Conservation (phyloP, 2,797 vertebrate genomes). For the Merluccius polli region DNA sequence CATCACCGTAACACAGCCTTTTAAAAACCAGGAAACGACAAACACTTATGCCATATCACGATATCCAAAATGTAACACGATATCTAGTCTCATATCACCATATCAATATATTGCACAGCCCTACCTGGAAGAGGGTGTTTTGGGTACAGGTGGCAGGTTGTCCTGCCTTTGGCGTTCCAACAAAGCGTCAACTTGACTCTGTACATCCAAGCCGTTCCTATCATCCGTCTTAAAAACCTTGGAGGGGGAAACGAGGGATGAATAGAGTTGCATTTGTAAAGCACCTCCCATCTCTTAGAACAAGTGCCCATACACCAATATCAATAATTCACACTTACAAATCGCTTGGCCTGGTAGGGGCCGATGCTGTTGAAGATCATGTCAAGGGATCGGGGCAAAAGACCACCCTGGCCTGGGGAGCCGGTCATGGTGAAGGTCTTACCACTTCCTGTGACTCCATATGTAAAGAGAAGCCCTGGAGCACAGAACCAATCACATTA, state of each 20-base stretch:
- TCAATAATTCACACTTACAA: constrained; percentile 73
- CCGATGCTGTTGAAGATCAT: constrained; percentile 95
- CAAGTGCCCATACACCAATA: neutral
- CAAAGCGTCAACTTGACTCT: constrained; percentile 88
- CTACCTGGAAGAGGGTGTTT: constrained; percentile 81
- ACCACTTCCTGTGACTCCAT: constrained; percentile 94
- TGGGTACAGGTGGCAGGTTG: constrained; percentile 67
- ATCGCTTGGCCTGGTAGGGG: constrained; percentile 90
- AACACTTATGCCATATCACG: too few relatives aligned
- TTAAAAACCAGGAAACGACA: too few relatives aligned
- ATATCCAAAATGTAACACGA: too few relatives aligned
- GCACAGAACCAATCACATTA: constrained; percentile 9
- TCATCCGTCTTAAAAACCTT: constrained; percentile 95
- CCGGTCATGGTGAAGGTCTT: constrained; percentile 97
- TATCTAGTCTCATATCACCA: too few relatives aligned
- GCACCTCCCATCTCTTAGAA: neutral
- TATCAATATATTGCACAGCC: too few relatives aligned
- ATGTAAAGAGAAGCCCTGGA: constrained; percentile 92
- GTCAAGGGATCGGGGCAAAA: constrained; percentile 90
- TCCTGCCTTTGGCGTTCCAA: constrained; percentile 90
- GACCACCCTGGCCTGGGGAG: constrained; percentile 86
- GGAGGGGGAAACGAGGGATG: neutral
- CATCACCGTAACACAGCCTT: too few relatives aligned
- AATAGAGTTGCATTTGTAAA: neutral
- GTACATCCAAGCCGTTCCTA: constrained; percentile 92